phyloP scores from a whole-genome alignment of 2,113 vertebrate species.

The Mustela nigripes region DNA sequence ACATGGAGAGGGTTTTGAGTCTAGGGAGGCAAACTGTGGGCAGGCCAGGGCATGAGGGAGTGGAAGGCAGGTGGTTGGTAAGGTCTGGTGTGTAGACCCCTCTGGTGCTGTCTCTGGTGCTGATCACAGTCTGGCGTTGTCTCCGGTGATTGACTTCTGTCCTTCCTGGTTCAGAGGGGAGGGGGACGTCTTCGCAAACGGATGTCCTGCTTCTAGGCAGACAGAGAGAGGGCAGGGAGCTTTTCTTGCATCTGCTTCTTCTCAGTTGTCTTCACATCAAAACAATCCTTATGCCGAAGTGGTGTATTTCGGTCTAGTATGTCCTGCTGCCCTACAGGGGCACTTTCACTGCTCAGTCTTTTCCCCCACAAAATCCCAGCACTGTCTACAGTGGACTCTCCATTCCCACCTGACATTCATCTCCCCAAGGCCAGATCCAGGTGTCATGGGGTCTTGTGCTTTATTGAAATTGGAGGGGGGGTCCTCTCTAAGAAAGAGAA shows the following conservation, averaged over 20 bases:
- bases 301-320: rapidly evolving
- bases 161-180: background rate
- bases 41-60: background rate
- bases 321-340: background rate
- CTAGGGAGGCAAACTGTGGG: rapidly evolving
- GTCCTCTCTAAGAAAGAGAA: background rate
- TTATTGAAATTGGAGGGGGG: rapidly evolving
- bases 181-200: rapidly evolving
- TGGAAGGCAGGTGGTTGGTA: too few relatives aligned
- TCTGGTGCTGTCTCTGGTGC: background rate
- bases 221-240: background rate
- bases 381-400: rapidly evolving
- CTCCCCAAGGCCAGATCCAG: background rate
- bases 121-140: background rate
- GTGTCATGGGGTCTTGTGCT: background rate
- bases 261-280: background rate
- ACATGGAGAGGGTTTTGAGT: background rate
- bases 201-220: background rate
- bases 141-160: too few relatives aligned
- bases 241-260: background rate
- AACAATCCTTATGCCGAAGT: background rate
- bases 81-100: too few relatives aligned
- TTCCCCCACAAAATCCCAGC: background rate
- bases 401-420: rapidly evolving
- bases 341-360: rapidly evolving